Evolutionary conservation across 2,797 vertebrate genomes (phyloP).

Genomic region (Takifugu ocellatus): DNA sequence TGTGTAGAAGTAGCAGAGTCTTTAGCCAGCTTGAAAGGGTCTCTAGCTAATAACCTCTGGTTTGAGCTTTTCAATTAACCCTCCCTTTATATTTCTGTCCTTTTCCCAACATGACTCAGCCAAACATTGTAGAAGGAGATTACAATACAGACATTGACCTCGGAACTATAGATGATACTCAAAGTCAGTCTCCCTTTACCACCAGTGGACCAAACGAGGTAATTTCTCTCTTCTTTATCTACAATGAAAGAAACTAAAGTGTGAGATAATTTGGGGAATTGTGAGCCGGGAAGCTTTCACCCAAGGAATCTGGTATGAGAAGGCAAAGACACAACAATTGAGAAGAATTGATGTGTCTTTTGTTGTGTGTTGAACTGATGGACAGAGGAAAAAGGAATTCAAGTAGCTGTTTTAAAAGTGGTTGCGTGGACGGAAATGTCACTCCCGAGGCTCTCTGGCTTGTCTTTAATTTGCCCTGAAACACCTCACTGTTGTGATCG

Average conservation of each 20-base stretch:
- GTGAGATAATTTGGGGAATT: slow-evolving; percentile 33
- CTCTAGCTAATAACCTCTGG: slow-evolving; percentile 62
- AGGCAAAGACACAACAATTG: slow-evolving; percentile 61
- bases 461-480: too few species aligned
- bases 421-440: too few species aligned
- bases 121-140: slow-evolving; percentile 88
- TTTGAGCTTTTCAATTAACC: slow-evolving; percentile 68
- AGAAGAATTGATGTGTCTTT: slow-evolving; percentile 59
- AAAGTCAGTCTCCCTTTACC: slow-evolving; percentile 82
- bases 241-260: slow-evolving; percentile 25
- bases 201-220: slow-evolving; percentile 88
- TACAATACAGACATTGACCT: slow-evolving; percentile 88
- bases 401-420: background rate
- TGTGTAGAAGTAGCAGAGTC: slow-evolving; percentile 72
- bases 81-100: slow-evolving; percentile 72
- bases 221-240: slow-evolving; percentile 61
- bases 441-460: too few species aligned
- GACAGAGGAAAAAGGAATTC: slow-evolving; percentile 11
- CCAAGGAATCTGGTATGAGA: slow-evolving; percentile 63
- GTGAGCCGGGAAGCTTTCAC: slow-evolving; percentile 50
- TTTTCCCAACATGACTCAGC: slow-evolving; percentile 81
- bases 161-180: slow-evolving; percentile 82
- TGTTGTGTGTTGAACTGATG: slow-evolving; percentile 33
- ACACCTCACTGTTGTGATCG: too few species aligned
- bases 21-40: slow-evolving; percentile 69